Percentiles rank a stretch among this genome's conserved stretches.
phyloP scores from a whole-genome alignment of 2,113 vertebrate species.

The Sigmodon hispidus region DNA sequence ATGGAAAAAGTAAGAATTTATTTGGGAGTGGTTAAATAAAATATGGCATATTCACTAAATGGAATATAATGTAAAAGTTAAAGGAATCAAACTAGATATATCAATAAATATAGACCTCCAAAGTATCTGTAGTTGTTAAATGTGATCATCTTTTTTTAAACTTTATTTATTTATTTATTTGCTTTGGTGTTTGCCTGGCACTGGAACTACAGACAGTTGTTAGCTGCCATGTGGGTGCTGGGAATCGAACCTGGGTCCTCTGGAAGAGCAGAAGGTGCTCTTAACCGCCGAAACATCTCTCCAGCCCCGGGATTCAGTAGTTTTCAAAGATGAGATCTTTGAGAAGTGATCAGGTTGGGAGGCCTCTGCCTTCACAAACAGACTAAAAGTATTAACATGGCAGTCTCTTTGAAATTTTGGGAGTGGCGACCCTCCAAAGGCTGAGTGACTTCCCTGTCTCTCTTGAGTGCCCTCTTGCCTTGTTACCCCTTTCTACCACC shows the following conservation, averaged over 20 bases:
- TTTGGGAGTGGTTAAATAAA: conserved; percentile 43
- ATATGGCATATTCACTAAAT: conserved; percentile 6
- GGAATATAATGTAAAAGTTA: conserved; percentile 1
- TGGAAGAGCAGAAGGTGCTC: no score
- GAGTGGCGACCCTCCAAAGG: neutral
- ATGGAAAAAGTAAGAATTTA: conserved; percentile 11
- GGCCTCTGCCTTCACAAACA: neutral
- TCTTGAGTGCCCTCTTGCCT: neutral
- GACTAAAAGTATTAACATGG: neutral
- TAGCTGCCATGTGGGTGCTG: no score
- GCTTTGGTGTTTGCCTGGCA: no score
- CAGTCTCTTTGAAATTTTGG: neutral
- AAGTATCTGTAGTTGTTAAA: conserved; percentile 1
- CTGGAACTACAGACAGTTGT: no score
- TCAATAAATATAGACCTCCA: conserved; percentile 50
- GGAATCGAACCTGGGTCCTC: no score
- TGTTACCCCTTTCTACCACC: neutral
- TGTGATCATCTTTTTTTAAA: no score
- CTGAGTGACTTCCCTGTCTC: neutral
- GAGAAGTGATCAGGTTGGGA: neutral
- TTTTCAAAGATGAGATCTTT: neutral
- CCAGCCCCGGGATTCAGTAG: no score
- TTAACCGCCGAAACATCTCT: no score
- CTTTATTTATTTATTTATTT: no score
- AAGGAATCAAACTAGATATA: conserved; percentile 43